Evolutionary conservation across 2,888 invertebrate genomes (phyloP).

Genomic region (Himalopsyche kuldschensis): DNA sequence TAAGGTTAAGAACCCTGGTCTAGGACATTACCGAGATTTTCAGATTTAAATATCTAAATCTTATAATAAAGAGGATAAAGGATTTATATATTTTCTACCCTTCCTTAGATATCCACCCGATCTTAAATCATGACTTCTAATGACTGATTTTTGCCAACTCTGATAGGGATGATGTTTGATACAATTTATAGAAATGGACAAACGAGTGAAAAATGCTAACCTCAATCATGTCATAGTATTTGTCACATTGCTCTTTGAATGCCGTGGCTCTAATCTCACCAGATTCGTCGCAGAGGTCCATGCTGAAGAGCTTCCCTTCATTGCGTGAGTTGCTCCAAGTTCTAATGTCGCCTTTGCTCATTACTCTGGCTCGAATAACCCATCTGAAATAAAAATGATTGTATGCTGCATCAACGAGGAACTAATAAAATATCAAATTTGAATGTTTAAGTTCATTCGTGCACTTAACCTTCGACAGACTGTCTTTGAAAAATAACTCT

Average conservation of each 20-base stretch:
- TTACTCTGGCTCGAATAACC: conserved; percentile 89
- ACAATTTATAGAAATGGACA: background rate
- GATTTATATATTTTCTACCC: too few relatives aligned
- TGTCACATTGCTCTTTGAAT: conserved; percentile 85
- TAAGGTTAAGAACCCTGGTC: too few relatives aligned
- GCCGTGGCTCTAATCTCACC: conserved; percentile 93
- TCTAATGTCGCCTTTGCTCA: conserved; percentile 76
- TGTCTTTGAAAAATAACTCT: too few relatives aligned
- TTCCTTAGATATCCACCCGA: too few relatives aligned
- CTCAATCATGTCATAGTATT: conserved; percentile 86
- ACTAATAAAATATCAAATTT: too few relatives aligned
- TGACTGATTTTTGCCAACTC: too few relatives aligned
- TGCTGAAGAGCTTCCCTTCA: conserved; percentile 90
- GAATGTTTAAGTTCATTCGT: too few relatives aligned
- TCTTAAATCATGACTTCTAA: too few relatives aligned
- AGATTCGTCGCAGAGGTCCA: conserved; percentile 90
- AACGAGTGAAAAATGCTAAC: conserved; percentile 55
- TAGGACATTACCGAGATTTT: too few relatives aligned
- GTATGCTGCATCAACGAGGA: background rate
- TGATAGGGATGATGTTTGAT: background rate
- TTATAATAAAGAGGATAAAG: too few relatives aligned
- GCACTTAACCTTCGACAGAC: too few relatives aligned
- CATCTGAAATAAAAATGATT: conserved; percentile 61
- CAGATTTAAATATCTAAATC: too few relatives aligned
- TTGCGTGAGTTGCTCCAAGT: conserved; percentile 91